Evolutionary conservation across 2,113 vertebrate genomes (phyloP).

Genomic region (Istiophorus platypterus): DNA sequence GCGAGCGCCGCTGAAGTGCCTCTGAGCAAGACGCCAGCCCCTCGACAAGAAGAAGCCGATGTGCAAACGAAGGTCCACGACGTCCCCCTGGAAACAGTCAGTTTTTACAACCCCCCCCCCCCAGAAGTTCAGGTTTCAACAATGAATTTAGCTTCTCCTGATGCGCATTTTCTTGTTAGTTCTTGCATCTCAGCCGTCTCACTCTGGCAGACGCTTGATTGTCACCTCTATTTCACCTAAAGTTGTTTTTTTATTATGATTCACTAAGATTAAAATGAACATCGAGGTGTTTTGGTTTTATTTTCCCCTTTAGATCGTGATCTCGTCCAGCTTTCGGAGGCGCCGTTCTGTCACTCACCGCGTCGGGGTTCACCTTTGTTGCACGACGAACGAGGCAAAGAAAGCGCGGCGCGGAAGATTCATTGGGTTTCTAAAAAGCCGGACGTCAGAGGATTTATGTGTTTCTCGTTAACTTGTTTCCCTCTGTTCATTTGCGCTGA

Average conservation of each 20-base stretch:
- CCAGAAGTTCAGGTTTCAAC: background rate
- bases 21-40: background rate
- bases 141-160: background rate
- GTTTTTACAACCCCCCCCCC: too few relatives aligned
- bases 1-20: background rate
- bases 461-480: conserved; percentile 16
- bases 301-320: too few relatives aligned
- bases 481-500: conserved; percentile 29
- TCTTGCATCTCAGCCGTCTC: too few relatives aligned
- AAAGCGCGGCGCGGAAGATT: background rate
- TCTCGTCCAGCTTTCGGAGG: background rate
- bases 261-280: background rate
- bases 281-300: background rate
- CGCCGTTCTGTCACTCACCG: too few relatives aligned
- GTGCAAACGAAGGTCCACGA: background rate
- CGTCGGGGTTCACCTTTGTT: background rate
- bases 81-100: too few relatives aligned
- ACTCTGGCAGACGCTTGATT: background rate
- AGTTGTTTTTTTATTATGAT: background rate
- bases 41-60: background rate
- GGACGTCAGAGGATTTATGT: conserved; percentile 3
- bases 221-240: background rate
- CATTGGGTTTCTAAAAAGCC: too few relatives aligned
- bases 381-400: background rate
- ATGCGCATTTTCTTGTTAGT: background rate